Evolutionary conservation across 2,113 vertebrate genomes (phyloP), one percentile per base, ranked within the genome.

Genomic region (Paratilapia polleni): DNA sequence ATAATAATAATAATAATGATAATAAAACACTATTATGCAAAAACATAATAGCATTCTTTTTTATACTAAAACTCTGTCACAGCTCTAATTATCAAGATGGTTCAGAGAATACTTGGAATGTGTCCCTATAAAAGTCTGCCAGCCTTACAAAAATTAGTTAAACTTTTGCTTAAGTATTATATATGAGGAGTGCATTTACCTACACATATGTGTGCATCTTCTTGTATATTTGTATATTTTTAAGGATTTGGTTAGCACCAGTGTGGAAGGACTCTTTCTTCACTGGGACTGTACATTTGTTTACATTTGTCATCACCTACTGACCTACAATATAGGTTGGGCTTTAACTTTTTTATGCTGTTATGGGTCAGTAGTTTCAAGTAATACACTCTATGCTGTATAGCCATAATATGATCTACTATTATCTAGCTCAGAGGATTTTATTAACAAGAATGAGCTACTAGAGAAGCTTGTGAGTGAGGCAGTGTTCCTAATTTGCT

Each of bases 351-450:
- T 66, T 66, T 66, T n/a, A 66, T 4, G 22, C 13, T 75, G 28
- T 38, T 77, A 24, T 59, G n/a, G 54, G 54, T 54, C 17, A 13
- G 22, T 47, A 47, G 3, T 28, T 41, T 28, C 54, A 76, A 24
- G 36, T 26, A 77, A 59, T 43, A 43, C 22, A 41, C 22, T 59
- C 4, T 54, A 14, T 41, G 4, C 54, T 78, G 4, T 28, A 15
- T 56, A 68, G 59, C 41, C 22, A 78, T 68, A 73, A 66, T 76
- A 43, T 34, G 59, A 78, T 58, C 56, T 77, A 19, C 38, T 82
- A 14, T 54, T 77, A 54, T 70, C 57, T 68, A 57, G 64, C 73
- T 56, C 49, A n/a, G 77, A 63, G 58, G 74, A 79, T 81, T 86
- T 68, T 76, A 6, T 79, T 64, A 76, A 73, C 2, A 43, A 82